These are phyloP conservation scores for Prenolepis imparis DNA, from an alignment of 2,888 invertebrate genomes.

Conservation along the genomic window DNA sequence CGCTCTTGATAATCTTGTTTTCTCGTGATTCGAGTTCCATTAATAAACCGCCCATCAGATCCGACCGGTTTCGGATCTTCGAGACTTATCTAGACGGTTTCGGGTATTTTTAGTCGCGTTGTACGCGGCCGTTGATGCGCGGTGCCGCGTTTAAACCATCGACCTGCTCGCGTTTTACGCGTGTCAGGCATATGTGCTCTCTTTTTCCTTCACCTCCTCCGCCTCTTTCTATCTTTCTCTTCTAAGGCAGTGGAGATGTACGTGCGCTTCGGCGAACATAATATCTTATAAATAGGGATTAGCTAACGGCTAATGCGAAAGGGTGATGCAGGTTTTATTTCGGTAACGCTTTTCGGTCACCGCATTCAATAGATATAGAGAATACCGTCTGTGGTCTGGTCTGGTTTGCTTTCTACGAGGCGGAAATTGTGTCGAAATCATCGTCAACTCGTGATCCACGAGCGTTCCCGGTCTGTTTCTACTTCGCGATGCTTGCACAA, in stretches of 20 bases:
- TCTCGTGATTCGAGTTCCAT: slow-evolving; percentile 77
- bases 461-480: slow-evolving; percentile 5
- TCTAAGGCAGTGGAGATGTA: slow-evolving; percentile 41
- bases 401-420: slow-evolving; percentile 6
- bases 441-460: slow-evolving; percentile 5
- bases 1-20: slow-evolving; percentile 78
- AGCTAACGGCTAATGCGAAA: slow-evolving; percentile 75
- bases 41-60: slow-evolving; percentile 81
- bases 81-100: slow-evolving; percentile 78
- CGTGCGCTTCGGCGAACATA: slow-evolving; percentile 67
- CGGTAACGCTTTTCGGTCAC: slow-evolving; percentile 64
- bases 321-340: slow-evolving; percentile 73
- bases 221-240: slow-evolving; percentile 13
- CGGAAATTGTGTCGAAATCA: slow-evolving; percentile 54
- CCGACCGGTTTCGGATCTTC: slow-evolving; percentile 52
- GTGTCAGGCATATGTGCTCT: slow-evolving; percentile 70
- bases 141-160: slow-evolving; percentile 61
- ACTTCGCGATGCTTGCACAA: not conserved
- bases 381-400: slow-evolving; percentile 37
- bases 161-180: slow-evolving; percentile 63
- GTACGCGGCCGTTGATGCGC: slow-evolving; percentile 65
- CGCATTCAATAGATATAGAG: slow-evolving; percentile 32
- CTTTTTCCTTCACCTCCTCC: not conserved
- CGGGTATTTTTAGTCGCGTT: slow-evolving; percentile 78
- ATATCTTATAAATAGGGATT: slow-evolving; percentile 78